Evolutionary conservation across 2,113 vertebrate species (phyloP).

Genomic region (Merops nubicus): DNA sequence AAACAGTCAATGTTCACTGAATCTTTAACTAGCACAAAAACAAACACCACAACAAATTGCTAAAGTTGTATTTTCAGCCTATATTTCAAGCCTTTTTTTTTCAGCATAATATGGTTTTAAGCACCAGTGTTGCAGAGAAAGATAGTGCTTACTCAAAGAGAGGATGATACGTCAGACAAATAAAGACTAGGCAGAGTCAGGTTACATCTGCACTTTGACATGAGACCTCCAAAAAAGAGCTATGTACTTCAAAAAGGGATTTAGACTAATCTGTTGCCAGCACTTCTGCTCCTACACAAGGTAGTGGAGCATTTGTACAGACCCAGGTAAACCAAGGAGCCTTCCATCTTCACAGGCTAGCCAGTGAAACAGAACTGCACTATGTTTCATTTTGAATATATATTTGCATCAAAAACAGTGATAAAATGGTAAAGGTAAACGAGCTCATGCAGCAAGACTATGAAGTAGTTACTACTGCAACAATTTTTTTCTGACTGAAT

Average conservation of each 20-base stretch:
- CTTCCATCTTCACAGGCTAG: not conserved
- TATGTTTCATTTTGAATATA: not conserved
- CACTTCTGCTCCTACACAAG: not conserved
- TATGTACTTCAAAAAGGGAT: not conserved
- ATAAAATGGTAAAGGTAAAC: not conserved
- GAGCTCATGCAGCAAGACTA: not conserved
- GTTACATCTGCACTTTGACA: not conserved
- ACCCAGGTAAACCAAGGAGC: not conserved
- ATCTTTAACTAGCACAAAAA: not conserved
- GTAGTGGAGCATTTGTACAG: not conserved
- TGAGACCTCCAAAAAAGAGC: not conserved
- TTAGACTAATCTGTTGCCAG: not conserved
- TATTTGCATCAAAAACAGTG: not conserved
- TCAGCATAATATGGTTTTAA: not conserved
- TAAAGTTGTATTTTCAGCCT: not conserved
- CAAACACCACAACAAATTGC: not conserved
- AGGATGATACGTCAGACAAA: not conserved
- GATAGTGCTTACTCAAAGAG: not conserved
- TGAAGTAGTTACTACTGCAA: not conserved
- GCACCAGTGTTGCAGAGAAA: not conserved
- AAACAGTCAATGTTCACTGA: not conserved
- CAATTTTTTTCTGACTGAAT: not conserved
- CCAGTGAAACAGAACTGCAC: not conserved
- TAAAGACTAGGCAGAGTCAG: not conserved
- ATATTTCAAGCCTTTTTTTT: not conserved